Percentiles rank a stretch among this genome's conserved stretches.
phyloP scores from a whole-genome alignment of 1,140 invertebrate species.

The Hypothenemus hampei region DNA sequence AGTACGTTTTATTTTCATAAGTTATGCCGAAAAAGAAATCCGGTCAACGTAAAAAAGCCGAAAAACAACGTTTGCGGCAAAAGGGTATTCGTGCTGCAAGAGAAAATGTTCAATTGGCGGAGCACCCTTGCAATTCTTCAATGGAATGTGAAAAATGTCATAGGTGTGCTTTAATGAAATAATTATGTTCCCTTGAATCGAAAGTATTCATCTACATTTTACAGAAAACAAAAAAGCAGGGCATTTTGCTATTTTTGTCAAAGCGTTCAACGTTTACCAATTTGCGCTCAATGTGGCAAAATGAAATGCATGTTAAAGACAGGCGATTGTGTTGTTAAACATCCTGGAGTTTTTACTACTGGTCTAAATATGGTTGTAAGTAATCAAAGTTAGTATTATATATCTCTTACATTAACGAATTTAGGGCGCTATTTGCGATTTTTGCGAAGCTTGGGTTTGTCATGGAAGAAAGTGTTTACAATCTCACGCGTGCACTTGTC shows the following conservation, averaged over 20 bases:
- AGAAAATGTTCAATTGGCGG: slow-evolving; percentile 69
- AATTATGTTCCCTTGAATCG: background rate
- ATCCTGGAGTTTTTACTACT: slow-evolving; percentile 82
- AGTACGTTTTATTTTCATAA: too few species aligned
- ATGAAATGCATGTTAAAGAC: slow-evolving; percentile 93
- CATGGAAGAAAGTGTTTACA: slow-evolving; percentile 89
- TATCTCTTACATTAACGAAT: slow-evolving; percentile 8
- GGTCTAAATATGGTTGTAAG: slow-evolving; percentile 88
- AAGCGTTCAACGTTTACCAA: slow-evolving; percentile 78
- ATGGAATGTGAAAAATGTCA: slow-evolving; percentile 78
- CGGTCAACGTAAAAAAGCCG: slow-evolving; percentile 92
- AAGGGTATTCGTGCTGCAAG: slow-evolving; percentile 83
- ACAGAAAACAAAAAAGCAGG: slow-evolving; percentile 85
- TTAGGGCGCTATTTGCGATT: slow-evolving; percentile 94
- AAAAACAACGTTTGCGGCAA: slow-evolving; percentile 87
- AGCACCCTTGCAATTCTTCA: slow-evolving; percentile 81
- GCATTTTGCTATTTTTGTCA: slow-evolving; percentile 96
- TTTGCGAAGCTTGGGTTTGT: slow-evolving; percentile 96
- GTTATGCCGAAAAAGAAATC: slow-evolving; percentile 96
- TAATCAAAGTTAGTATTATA: slow-evolving; percentile 28
- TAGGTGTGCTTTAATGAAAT: slow-evolving; percentile 42
- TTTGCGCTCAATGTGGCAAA: slow-evolving; percentile 88
- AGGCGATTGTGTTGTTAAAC: slow-evolving; percentile 90
- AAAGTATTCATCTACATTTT: slow-evolving; percentile 23
- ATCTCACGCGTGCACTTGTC: slow-evolving; percentile 88